Conservation (phyloP, 2,888 invertebrate species). For the Thelaira solivaga region DNA sequence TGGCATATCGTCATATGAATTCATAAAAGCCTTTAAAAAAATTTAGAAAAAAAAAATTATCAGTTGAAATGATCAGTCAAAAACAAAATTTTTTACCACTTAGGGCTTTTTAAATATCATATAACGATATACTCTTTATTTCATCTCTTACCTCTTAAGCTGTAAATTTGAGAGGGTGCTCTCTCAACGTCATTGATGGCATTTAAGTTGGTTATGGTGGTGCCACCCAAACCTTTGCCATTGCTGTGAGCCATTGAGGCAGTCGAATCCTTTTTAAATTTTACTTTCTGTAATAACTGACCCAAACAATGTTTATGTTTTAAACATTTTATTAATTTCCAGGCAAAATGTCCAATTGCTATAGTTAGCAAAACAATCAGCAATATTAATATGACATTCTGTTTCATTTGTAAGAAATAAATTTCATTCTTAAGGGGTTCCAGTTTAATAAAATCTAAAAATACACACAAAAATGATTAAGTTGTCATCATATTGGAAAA, state of each 20-base stretch:
- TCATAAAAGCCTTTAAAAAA: no score
- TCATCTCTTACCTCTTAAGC: slow-evolving; percentile 71
- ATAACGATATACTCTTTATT: slow-evolving; percentile 7
- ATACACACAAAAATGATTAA: slow-evolving; percentile 32
- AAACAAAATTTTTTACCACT: no score
- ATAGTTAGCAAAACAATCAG: slow-evolving; percentile 68
- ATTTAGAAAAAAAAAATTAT: no score
- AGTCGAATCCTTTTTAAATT: slow-evolving; percentile 64
- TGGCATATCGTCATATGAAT: no score
- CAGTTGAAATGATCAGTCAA: no score
- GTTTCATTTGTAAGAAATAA: slow-evolving; percentile 69
- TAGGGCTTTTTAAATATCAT: no score
- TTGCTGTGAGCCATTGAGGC: slow-evolving; percentile 56
- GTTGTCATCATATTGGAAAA: background rate
- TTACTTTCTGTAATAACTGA: slow-evolving; percentile 66
- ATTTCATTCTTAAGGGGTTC: slow-evolving; percentile 69
- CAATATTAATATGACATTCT: slow-evolving; percentile 69
- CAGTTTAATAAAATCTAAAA: slow-evolving; percentile 67
- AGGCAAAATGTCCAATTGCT: slow-evolving; percentile 67
- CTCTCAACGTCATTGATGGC: slow-evolving; percentile 72
- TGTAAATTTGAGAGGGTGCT: slow-evolving; percentile 73
- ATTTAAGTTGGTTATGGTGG: slow-evolving; percentile 72
- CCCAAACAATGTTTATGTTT: slow-evolving; percentile 66
- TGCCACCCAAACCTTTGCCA: slow-evolving; percentile 70
- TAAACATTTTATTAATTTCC: slow-evolving; percentile 69